Percentiles rank a stretch among this genome's conserved stretches.
Evolutionary conservation across 2,113 vertebrate species (phyloP).

Genomic region (Alectura lathami): DNA sequence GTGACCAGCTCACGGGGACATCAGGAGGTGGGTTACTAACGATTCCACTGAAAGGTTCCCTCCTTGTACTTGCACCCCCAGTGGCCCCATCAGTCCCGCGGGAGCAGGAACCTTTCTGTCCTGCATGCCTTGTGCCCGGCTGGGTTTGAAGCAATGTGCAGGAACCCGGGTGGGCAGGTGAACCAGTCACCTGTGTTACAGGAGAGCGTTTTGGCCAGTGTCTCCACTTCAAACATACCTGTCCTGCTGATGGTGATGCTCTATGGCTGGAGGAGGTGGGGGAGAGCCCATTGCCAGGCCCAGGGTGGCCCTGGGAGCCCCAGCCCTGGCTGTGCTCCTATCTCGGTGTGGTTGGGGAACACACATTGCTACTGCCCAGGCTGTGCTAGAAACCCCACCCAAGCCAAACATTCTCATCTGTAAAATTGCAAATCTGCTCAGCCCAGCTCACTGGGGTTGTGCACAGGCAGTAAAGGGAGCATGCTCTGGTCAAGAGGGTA

Average conservation of each 20-base stretch:
- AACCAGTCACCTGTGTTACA: not conserved
- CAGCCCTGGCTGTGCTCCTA: not conserved
- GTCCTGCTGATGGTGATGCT: not conserved
- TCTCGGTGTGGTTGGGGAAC: not conserved
- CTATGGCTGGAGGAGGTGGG: not conserved
- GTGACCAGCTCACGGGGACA: not conserved
- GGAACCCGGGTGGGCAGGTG: not conserved
- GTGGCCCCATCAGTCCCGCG: not conserved
- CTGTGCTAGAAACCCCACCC: not conserved
- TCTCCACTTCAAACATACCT: not conserved
- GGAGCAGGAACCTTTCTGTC: not conserved
- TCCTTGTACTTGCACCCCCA: not conserved
- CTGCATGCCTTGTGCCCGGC: accelerated
- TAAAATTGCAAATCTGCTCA: not conserved
- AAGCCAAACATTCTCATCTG: not conserved
- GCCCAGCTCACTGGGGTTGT: accelerated
- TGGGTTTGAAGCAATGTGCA: not conserved
- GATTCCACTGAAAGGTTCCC: not conserved
- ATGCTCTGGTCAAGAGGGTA: not conserved
- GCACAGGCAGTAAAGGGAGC: accelerated
- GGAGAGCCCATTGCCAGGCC: not conserved
- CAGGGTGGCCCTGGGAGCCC: not conserved
- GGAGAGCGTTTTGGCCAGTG: not conserved
- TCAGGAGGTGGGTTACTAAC: not conserved
- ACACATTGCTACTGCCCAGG: not conserved